These are phyloP conservation scores for Orius insidiosus DNA, from an alignment of 1,140 invertebrate species.

Conservation along the genomic window DNA sequence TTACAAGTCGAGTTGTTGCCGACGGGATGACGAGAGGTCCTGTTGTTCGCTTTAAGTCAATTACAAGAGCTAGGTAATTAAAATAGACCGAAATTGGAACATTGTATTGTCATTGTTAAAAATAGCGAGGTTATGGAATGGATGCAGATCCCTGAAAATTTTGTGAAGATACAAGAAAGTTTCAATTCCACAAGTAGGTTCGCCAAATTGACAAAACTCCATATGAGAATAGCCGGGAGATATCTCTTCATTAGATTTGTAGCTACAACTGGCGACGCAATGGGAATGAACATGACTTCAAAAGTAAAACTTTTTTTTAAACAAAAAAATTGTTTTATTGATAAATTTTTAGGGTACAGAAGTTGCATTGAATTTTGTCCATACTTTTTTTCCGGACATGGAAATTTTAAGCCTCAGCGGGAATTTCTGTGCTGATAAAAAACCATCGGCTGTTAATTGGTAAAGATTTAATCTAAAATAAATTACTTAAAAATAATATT, in stretches of 20 bases:
- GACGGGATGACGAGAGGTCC: slow-evolving; percentile 97
- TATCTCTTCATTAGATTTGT: slow-evolving; percentile 84
- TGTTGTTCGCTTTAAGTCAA: slow-evolving; percentile 81
- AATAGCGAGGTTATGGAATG: slow-evolving; percentile 69
- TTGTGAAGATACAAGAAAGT: slow-evolving; percentile 57
- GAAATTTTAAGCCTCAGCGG: slow-evolving; percentile 87
- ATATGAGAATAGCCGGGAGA: slow-evolving; percentile 67
- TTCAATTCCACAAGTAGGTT: slow-evolving; percentile 86
- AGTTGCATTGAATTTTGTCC: too few relatives aligned
- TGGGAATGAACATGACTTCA: slow-evolving; percentile 99
- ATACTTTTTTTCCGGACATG: slow-evolving; percentile 88
- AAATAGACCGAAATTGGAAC: too few relatives aligned
- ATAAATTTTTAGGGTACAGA: too few relatives aligned
- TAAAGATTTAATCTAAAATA: too few relatives aligned
- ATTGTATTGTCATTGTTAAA: slow-evolving; percentile 52
- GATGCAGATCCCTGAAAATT: slow-evolving; percentile 69
- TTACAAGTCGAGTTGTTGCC: slow-evolving; percentile 60
- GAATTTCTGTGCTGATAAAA: slow-evolving; percentile 97
- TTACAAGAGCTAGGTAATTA: too few relatives aligned
- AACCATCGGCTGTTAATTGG: slow-evolving; percentile 94
- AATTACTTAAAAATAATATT: too few relatives aligned
- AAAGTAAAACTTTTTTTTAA: slow-evolving; percentile 74
- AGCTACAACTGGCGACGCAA: slow-evolving; percentile 92
- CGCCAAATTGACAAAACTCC: slow-evolving; percentile 63
- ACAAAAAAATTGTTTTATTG: too few relatives aligned